phyloP scores from a whole-genome alignment of 2,113 vertebrate genomes.

The Mesocricetus auratus region DNA sequence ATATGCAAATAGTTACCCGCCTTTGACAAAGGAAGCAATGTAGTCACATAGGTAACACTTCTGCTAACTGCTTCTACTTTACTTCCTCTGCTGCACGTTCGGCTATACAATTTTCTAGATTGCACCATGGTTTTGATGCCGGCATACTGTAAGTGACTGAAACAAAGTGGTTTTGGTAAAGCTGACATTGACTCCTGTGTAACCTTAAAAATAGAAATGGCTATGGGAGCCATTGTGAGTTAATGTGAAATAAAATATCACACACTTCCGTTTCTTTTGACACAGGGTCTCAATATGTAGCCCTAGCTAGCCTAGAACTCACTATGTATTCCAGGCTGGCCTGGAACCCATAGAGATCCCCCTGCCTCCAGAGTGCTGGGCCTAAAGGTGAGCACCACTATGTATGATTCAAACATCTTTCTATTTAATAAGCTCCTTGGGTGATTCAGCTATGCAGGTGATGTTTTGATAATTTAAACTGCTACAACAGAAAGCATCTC shows the following conservation, averaged over 20 bases:
- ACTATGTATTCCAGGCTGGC: not conserved
- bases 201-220: constrained; percentile 80
- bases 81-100: constrained; percentile 30
- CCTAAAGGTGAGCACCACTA: not conserved
- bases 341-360: not conserved
- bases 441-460: not conserved
- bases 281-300: not conserved
- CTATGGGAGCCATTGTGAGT: constrained; percentile 74
- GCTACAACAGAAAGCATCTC: not conserved
- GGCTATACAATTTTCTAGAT: constrained; percentile 49
- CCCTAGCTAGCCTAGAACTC: not conserved
- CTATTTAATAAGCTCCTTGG: constrained; percentile 3
- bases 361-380: not conserved
- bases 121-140: constrained; percentile 60
- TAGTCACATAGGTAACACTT: not conserved
- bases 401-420: not conserved
- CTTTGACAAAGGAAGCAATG: constrained; percentile 78
- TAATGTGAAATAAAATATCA: constrained; percentile 83
- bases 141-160: constrained; percentile 70
- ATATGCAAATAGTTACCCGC: constrained; percentile 81
- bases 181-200: constrained; percentile 34
- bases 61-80: constrained; percentile 53
- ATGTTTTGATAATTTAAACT: constrained; percentile 23
- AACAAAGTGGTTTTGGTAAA: constrained; percentile 66
- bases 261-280: not conserved